Evolutionary conservation across 1,140 invertebrate genomes (phyloP).

Genomic region (Oppia nitens): DNA sequence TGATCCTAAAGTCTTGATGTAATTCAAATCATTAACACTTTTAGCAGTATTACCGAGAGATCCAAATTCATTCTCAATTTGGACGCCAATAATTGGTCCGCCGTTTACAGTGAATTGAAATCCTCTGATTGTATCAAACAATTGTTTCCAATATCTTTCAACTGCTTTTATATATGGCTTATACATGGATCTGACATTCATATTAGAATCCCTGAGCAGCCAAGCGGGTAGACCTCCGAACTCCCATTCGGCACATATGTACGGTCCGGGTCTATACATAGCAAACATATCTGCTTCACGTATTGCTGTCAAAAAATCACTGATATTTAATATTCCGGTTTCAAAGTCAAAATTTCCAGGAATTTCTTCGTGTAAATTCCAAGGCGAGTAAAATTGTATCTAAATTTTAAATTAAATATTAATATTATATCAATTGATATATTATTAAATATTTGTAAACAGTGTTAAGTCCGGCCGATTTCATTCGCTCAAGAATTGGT

Average conservation of each 20-base stretch:
- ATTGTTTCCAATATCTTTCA: conserved; percentile 25
- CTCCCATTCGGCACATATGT: conserved; percentile 36
- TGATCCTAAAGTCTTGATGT: conserved; percentile 2
- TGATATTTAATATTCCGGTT: conserved; percentile 24
- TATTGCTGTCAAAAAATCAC: conserved; percentile 29
- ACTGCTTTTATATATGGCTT: conserved; percentile 26
- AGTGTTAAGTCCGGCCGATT: no score
- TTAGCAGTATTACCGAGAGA: conserved; percentile 1
- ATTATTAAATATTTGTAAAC: no score
- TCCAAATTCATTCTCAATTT: conserved; percentile 22
- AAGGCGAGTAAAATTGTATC: conserved; percentile 36
- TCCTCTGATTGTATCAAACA: conserved; percentile 28
- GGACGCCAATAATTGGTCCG: conserved; percentile 30
- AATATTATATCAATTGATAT: no score
- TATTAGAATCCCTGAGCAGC: conserved; percentile 20
- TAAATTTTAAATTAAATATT: no score
- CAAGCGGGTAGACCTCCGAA: conserved; percentile 32
- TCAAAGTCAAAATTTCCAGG: conserved; percentile 23
- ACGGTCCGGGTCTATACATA: conserved; percentile 33
- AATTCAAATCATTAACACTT: conserved; percentile 1
- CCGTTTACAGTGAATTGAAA: conserved; percentile 27
- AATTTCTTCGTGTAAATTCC: conserved; percentile 33
- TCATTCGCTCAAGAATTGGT: no score
- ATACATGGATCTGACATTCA: conserved; percentile 18
- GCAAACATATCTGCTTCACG: conserved; percentile 31